Percentiles rank a stretch among this genome's conserved stretches.
Conservation (phyloP, 1,140 invertebrate species). For the Meteorus sp. region DNA sequence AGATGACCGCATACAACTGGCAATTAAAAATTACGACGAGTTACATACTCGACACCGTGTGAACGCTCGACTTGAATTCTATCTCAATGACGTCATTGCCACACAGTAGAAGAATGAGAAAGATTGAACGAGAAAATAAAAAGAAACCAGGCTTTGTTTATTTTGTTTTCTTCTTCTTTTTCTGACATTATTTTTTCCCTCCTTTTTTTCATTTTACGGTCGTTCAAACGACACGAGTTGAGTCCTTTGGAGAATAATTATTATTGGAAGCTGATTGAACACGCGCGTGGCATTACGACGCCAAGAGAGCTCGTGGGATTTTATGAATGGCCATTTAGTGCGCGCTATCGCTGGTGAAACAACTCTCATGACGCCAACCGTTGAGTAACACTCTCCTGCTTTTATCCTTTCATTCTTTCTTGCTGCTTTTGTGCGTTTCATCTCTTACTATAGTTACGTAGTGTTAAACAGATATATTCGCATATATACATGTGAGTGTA, state of each 20-base stretch:
- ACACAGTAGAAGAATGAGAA: no score
- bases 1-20: not conserved
- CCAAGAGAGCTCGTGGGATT: not conserved
- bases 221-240: not conserved
- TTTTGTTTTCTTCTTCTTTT: no score
- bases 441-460: no score
- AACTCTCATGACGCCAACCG: not conserved
- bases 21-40: not conserved
- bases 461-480: no score
- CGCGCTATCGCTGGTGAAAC: not conserved
- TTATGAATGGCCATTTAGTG: constrained; percentile 14
- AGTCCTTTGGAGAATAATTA: no score
- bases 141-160: no score
- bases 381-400: not conserved
- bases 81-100: no score
- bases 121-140: no score
- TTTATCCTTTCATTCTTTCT: constrained; percentile 10
- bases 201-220: no score
- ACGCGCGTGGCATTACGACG: not conserved
- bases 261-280: not conserved
- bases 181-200: no score
- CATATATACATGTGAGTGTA: no score
- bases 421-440: no score
- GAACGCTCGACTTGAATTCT: not conserved
- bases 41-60: not conserved